Base-by-base conservation (phyloP, 2,113 vertebrate species). In the Carassius carassius region DNA sequence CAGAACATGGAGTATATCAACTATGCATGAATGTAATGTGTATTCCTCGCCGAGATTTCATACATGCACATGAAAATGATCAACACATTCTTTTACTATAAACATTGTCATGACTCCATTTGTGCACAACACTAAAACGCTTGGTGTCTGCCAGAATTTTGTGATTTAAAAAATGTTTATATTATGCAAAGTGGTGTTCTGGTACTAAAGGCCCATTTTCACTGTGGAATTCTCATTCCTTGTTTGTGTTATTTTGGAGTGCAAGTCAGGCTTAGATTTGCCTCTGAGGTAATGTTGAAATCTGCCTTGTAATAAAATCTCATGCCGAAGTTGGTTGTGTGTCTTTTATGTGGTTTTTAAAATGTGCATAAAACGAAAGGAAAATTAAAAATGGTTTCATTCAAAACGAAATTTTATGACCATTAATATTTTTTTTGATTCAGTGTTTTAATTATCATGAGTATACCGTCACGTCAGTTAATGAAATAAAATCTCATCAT, bases 101-200 rank as follows among this genome's bases (percentile, higher is more conserved):
- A 81, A 80, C 60, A 65, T 29, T 80, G 78, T 49, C 78, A 63
- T 65, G 78, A 49, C 41, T 80, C 60, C 10, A 80, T 44, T 62
- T 78, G 76, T 21, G 23, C 56, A 80, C 32, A 80, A 49, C 60
- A 80, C 16, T 49, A 21, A 80, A 80, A 65, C 60, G 49, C 60
- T 19, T 25, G 14, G 25, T 29, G 14, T 80, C 41, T 80, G 78
- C 78, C 78, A 78, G 78, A 80, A 80, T 16, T 2, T 63, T 65
- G 58, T 29, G 78, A 47, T 80, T 47, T 44, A 49, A 29, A 47
- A 80, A 62, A 47, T 65, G 78, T 80, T 80, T 74, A 67, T 74
- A 37, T 47, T 54, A 47, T 80, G 60, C n/a, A 80, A 47, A 7
- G 7, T 65, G n/a, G 7, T 80, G 56, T 80, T 49, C 78, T 65